Evolutionary conservation across 2,888 invertebrate genomes (phyloP).

Genomic region (Tetragnatha montana): DNA sequence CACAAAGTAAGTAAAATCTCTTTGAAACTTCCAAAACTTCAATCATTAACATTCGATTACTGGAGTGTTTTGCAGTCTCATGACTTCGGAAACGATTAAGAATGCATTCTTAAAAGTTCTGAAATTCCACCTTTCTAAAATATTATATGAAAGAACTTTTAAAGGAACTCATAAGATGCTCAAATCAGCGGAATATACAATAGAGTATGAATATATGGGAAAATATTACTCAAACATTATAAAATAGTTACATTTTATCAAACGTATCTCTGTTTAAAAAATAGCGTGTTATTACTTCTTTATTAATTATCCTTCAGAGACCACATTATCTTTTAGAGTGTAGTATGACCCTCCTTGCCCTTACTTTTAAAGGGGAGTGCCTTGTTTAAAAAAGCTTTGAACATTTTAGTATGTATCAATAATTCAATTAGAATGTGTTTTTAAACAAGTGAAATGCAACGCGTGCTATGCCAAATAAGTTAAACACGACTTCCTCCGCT

Average conservation of each 20-base stretch:
- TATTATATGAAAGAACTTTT: neutral
- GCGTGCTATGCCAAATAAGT: neutral
- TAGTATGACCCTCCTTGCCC: too few relatives aligned
- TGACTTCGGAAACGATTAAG: neutral
- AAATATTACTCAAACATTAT: too few relatives aligned
- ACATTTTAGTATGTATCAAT: too few relatives aligned
- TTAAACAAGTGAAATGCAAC: neutral
- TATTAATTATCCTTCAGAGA: too few relatives aligned
- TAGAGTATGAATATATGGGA: too few relatives aligned
- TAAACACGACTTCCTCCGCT: neutral
- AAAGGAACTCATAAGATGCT: neutral
- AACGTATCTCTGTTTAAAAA: too few relatives aligned
- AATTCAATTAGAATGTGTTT: neutral
- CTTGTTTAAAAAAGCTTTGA: too few relatives aligned
- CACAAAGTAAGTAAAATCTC: neutral
- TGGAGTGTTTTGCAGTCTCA: neutral
- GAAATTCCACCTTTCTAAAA: neutral
- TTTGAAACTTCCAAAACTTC: neutral
- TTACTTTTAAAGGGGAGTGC: too few relatives aligned
- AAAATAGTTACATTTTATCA: too few relatives aligned
- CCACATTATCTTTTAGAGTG: too few relatives aligned
- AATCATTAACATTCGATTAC: neutral
- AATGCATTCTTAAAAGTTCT: neutral
- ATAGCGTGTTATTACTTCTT: too few relatives aligned
- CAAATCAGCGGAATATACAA: too few relatives aligned